Percentiles rank a stretch among this genome's conserved stretches.
These are phyloP conservation scores for Monochamus saltuarius DNA, from an alignment of 1,140 invertebrate species.

Conservation along the genomic window DNA sequence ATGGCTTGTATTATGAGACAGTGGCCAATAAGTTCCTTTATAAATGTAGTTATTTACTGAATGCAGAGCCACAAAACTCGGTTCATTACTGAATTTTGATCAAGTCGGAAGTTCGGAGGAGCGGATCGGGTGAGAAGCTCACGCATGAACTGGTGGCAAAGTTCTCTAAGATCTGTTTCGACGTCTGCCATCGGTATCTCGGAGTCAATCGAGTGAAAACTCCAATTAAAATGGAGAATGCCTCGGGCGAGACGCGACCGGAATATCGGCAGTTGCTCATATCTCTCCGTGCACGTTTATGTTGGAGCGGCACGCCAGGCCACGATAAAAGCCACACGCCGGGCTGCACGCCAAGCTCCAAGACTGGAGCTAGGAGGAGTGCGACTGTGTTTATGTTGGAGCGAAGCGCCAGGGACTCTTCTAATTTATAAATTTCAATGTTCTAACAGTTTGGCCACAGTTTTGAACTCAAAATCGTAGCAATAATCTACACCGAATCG, in stretches of 20 bases:
- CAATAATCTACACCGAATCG: too few species aligned
- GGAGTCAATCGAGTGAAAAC: conserved; percentile 25
- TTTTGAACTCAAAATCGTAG: too few species aligned
- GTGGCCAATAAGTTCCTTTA: too few species aligned
- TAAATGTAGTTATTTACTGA: neutral
- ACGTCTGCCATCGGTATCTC: conserved; percentile 21
- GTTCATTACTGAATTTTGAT: conserved; percentile 25
- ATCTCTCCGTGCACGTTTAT: neutral
- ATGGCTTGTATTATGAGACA: too few species aligned
- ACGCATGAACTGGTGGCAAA: conserved; percentile 17
- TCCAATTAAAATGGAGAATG: conserved; percentile 29
- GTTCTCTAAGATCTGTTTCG: conserved; percentile 23
- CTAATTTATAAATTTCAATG: too few species aligned
- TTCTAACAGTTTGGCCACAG: too few species aligned
- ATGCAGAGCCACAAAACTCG: conserved; percentile 15
- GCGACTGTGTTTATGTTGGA: too few species aligned
- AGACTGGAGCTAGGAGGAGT: too few species aligned
- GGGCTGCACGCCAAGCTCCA: too few species aligned
- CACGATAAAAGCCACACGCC: too few species aligned
- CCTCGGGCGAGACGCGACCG: conserved; percentile 14
- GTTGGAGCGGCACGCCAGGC: too few species aligned
- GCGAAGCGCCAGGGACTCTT: too few species aligned
- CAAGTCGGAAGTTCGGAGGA: conserved; percentile 7
- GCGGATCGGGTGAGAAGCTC: conserved; percentile 16
- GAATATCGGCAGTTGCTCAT: conserved; percentile 22